A percentile compares a stretch with the other conserved stretches of the same genome.
Conservation (phyloP, 1,140 invertebrate species). For the Scylla paramamosain region DNA sequence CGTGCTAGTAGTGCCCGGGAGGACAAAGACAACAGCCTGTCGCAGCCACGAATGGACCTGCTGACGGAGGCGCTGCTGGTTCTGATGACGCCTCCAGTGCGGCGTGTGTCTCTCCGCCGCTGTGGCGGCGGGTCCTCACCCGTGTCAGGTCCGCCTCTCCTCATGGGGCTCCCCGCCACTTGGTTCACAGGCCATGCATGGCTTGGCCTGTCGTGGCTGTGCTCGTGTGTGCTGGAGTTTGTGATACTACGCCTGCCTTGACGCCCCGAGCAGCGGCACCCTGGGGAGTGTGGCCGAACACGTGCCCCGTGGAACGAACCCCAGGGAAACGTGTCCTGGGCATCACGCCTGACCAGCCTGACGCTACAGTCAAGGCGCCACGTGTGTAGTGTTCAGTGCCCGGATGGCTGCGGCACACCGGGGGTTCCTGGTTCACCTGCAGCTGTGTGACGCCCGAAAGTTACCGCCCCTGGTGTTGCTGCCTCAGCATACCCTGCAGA, state of each 20-base stretch:
- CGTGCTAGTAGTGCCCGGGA: neutral
- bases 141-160: neutral
- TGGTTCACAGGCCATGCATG: neutral
- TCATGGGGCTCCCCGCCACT: neutral
- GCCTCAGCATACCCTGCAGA: too few relatives aligned
- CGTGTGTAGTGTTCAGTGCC: too few relatives aligned
- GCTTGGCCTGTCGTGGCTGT: neutral
- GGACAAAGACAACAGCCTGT: neutral
- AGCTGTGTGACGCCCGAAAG: too few relatives aligned
- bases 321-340: neutral
- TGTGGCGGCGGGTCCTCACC: neutral
- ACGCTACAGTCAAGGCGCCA: neutral
- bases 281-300: neutral
- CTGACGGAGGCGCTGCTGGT: neutral
- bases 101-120: too few relatives aligned
- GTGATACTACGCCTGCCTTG: neutral
- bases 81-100: neutral
- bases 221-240: neutral
- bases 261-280: neutral
- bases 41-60: neutral
- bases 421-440: too few relatives aligned
- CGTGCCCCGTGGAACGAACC: neutral
- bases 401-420: too few relatives aligned
- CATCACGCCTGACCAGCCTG: neutral
- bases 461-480: too few relatives aligned